These are phyloP conservation scores for Colostygia pectinataria DNA, from an alignment of 2,888 invertebrate genomes.

Conservation along the genomic window DNA sequence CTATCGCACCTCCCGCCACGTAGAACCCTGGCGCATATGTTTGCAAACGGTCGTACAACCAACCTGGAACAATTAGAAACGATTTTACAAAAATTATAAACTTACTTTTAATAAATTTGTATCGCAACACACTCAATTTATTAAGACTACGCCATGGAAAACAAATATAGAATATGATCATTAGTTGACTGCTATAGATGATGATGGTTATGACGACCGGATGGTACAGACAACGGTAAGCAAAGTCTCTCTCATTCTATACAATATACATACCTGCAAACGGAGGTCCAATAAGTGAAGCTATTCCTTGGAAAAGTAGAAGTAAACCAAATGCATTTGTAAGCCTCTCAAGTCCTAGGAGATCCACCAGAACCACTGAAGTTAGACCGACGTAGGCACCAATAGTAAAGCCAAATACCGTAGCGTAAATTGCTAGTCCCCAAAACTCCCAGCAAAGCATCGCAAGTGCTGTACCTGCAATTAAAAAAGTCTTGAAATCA, in stretches of 20 bases:
- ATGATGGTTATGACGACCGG: no score
- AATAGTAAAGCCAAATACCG: slow-evolving; percentile 93
- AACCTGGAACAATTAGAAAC: slow-evolving; percentile 81
- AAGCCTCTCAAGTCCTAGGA: slow-evolving; percentile 94
- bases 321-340: slow-evolving; percentile 98
- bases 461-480: slow-evolving; percentile 90
- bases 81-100: neutral
- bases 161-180: no score
- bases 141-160: no score
- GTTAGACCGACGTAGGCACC: slow-evolving; percentile 98
- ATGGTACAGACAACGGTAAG: no score
- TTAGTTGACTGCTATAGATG: no score
- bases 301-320: slow-evolving; percentile 96
- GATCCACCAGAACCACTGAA: slow-evolving; percentile 96
- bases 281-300: slow-evolving; percentile 95
- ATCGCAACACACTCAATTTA: no score
- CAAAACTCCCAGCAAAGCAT: slow-evolving; percentile 89
- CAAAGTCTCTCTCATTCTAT: neutral
- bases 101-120: no score
- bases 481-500: slow-evolving; percentile 1
- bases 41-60: slow-evolving; percentile 88
- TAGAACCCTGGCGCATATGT: slow-evolving; percentile 95
- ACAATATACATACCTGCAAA: slow-evolving; percentile 88
- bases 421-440: slow-evolving; percentile 89
- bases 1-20: slow-evolving; percentile 93